A percentile compares a stretch with the other conserved stretches of the same genome.
These are phyloP conservation scores for Cranoglanis bouderius DNA, from an alignment of 2,113 vertebrate genomes.

Conservation along the genomic window DNA sequence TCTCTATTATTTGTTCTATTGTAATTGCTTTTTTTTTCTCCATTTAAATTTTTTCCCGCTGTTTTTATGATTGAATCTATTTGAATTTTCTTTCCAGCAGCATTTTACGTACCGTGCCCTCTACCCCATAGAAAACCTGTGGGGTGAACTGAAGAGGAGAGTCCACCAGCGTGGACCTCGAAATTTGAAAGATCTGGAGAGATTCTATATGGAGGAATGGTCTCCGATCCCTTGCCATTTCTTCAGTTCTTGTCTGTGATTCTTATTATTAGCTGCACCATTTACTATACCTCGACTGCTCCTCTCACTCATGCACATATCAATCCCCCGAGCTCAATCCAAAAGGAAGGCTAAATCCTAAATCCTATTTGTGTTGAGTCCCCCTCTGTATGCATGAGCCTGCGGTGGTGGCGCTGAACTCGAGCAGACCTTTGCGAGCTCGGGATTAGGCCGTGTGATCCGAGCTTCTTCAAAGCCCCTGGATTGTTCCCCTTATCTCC, in stretches of 20 bases:
- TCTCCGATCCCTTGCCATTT: no score
- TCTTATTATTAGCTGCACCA: background rate
- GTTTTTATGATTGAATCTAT: background rate
- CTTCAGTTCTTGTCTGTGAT: background rate
- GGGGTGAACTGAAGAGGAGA: no score
- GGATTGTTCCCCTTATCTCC: conserved; percentile 61
- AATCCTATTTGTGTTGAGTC: conserved; percentile 71
- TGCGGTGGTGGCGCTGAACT: conserved; percentile 63
- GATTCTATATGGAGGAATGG: no score
- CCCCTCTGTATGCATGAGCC: conserved; percentile 59
- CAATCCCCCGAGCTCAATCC: conserved; percentile 1
- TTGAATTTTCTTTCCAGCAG: no score
- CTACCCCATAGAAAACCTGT: no score
- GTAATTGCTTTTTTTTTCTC: background rate
- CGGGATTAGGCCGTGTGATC: conserved; percentile 75
- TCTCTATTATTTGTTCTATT: background rate
- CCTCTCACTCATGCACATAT: background rate
- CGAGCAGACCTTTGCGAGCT: conserved; percentile 69
- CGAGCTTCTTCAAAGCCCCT: conserved; percentile 55
- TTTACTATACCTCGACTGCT: background rate
- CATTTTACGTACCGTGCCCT: no score
- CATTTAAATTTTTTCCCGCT: no score
- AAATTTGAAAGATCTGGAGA: no score
- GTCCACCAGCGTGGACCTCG: no score
- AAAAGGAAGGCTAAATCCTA: conserved; percentile 61